A percentile compares a stretch with the other conserved stretches of the same genome.
Evolutionary conservation across 2,888 invertebrate genomes (phyloP).

Genomic region (Synanthedon myopaeformis): DNA sequence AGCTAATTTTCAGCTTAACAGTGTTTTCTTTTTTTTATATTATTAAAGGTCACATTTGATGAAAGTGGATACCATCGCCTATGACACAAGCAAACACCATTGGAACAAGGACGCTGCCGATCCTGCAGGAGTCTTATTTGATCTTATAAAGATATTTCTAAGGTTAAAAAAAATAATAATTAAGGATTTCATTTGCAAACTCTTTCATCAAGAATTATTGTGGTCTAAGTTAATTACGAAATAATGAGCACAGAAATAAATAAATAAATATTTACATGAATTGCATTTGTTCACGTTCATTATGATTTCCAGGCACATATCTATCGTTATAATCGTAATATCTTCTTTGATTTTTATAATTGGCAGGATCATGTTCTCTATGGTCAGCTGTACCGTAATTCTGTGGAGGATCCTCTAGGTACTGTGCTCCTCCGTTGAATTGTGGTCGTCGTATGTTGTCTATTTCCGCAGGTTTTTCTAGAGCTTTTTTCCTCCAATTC

Average conservation of each 20-base stretch:
- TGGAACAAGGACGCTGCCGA: no score
- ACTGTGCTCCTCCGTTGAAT: constrained; percentile 27
- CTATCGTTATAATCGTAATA: constrained; percentile 29
- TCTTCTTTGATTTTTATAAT: constrained; percentile 26
- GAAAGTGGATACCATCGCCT: no score
- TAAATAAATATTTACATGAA: constrained; percentile 11
- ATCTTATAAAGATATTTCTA: no score
- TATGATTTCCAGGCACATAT: not conserved
- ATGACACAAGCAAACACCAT: no score
- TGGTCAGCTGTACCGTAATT: constrained; percentile 24
- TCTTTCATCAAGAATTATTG: not conserved
- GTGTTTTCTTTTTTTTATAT: no score
- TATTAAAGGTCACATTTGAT: no score
- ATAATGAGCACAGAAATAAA: not conserved
- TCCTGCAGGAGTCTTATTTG: no score
- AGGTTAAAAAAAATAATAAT: no score
- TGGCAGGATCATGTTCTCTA: constrained; percentile 23
- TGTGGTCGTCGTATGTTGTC: constrained; percentile 33
- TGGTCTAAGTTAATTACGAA: not conserved
- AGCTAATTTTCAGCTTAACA: no score
- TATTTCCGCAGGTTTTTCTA: constrained; percentile 30
- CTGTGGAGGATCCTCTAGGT: constrained; percentile 27
- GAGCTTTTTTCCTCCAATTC: constrained; percentile 48
- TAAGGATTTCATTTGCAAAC: no score
- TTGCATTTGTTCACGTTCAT: constrained; percentile 26